Evolutionary conservation across 2,888 invertebrate species (phyloP).

Genomic region (Dastarcus helophoroides): DNA sequence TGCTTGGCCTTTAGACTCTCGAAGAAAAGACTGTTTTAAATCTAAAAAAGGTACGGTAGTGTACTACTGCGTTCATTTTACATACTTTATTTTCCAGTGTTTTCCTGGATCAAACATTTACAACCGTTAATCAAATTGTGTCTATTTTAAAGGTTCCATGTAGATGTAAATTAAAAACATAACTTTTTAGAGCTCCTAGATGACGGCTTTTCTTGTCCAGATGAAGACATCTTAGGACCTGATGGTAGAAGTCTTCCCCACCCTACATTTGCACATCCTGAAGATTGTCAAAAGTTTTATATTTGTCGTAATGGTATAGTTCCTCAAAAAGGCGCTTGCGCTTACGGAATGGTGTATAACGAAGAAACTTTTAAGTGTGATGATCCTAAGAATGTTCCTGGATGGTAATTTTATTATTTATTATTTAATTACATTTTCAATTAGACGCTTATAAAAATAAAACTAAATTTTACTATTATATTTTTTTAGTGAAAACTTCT

Average conservation of each 20-base stretch:
- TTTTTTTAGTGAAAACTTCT: too few species aligned
- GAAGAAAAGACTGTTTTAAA: constrained; percentile 41
- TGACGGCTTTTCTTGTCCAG: constrained; percentile 68
- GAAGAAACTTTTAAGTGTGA: constrained; percentile 67
- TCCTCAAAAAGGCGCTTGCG: constrained; percentile 66
- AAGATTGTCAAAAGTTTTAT: constrained; percentile 74
- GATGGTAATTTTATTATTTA: constrained; percentile 49
- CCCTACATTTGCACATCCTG: constrained; percentile 67
- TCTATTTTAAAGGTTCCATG: not conserved
- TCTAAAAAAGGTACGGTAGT: constrained; percentile 40
- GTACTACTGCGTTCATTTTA: too few species aligned
- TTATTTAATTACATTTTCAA: too few species aligned
- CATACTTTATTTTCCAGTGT: not conserved
- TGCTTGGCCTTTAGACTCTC: constrained; percentile 58
- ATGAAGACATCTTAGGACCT: constrained; percentile 53
- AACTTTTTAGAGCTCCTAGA: constrained; percentile 49
- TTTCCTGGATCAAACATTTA: not conserved
- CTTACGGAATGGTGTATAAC: constrained; percentile 64
- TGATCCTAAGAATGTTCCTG: constrained; percentile 61
- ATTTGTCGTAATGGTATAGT: constrained; percentile 67
- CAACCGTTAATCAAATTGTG: not conserved
- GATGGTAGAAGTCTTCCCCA: constrained; percentile 60
- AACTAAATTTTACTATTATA: too few species aligned
- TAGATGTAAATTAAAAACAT: not conserved
- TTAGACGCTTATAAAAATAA: too few species aligned